These are phyloP conservation scores for Phyllotreta cruciferae DNA, from an alignment of 2,888 invertebrate species.

Conservation along the genomic window DNA sequence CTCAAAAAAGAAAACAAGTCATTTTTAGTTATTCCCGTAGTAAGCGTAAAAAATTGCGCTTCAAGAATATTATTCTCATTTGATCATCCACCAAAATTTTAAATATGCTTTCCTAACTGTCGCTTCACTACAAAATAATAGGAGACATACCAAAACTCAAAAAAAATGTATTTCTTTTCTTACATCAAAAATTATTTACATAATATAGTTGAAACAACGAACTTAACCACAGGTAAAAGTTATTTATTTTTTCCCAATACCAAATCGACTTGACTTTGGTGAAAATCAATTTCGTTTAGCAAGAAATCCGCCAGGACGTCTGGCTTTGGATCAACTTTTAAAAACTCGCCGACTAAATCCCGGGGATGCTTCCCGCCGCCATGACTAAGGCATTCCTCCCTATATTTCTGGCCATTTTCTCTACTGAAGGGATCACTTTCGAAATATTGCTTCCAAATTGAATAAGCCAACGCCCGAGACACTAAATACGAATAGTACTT, in stretches of 20 bases:
- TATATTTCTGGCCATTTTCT: conserved; percentile 78
- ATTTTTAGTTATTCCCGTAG: too few relatives aligned
- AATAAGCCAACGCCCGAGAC: conserved; percentile 90
- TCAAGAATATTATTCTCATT: too few relatives aligned
- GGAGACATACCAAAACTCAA: too few relatives aligned
- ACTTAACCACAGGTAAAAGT: conserved; percentile 14
- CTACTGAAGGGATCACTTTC: conserved; percentile 78
- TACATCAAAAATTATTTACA: not conserved
- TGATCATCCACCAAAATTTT: too few relatives aligned
- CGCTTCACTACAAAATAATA: too few relatives aligned
- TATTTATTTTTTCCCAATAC: conserved; percentile 35
- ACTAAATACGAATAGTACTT: conserved; percentile 98
- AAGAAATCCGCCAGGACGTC: conserved; percentile 80
- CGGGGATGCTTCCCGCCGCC: conserved; percentile 89
- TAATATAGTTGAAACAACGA: not conserved
- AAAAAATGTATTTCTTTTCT: not conserved
- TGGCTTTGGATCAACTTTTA: conserved; percentile 79
- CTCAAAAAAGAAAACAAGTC: not conserved
- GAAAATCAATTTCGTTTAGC: conserved; percentile 73
- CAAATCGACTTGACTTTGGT: conserved; percentile 47
- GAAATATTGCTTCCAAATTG: conserved; percentile 92
- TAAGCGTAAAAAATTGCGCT: too few relatives aligned
- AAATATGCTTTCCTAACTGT: too few relatives aligned
- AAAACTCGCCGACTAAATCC: conserved; percentile 78
- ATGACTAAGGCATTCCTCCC: conserved; percentile 79